Conservation (phyloP, 2,888 invertebrate species). For the Rhogogaster chlorosoma region DNA sequence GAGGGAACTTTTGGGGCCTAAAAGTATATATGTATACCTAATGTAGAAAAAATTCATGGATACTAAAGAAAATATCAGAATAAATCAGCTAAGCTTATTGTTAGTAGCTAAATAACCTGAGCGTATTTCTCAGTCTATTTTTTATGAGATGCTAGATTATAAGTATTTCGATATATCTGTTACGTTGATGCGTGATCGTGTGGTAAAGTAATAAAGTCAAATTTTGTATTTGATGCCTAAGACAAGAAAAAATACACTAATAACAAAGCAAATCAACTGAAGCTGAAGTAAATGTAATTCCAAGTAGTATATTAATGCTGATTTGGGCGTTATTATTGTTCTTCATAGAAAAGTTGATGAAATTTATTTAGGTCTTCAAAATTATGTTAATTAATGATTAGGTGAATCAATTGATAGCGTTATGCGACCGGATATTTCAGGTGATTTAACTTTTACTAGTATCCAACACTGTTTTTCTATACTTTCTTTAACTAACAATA, state of each 20-base stretch:
- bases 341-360: not conserved
- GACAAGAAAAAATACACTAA: not conserved
- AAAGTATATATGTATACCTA: conserved; percentile 1
- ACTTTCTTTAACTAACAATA: conserved; percentile 34
- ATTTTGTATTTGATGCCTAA: not conserved
- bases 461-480: conserved; percentile 44
- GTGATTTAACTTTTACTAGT: conserved; percentile 34
- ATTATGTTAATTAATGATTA: conserved; percentile 1
- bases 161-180: conserved; percentile 10
- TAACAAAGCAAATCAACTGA: not conserved
- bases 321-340: not conserved
- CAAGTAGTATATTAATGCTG: not conserved
- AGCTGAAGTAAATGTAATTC: not conserved
- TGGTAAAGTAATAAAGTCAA: not conserved
- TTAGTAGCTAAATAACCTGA: conserved; percentile 30
- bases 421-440: conserved; percentile 14
- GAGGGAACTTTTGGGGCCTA: conserved; percentile 11
- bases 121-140: conserved; percentile 32
- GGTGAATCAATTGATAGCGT: conserved; percentile 7
- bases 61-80: conserved; percentile 23
- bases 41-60: conserved; percentile 33
- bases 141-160: conserved; percentile 24
- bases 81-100: conserved; percentile 34
- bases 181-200: not conserved
- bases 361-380: not conserved